phyloP scores from a whole-genome alignment of 1,140 invertebrate species.

The Forficula auricularia region DNA sequence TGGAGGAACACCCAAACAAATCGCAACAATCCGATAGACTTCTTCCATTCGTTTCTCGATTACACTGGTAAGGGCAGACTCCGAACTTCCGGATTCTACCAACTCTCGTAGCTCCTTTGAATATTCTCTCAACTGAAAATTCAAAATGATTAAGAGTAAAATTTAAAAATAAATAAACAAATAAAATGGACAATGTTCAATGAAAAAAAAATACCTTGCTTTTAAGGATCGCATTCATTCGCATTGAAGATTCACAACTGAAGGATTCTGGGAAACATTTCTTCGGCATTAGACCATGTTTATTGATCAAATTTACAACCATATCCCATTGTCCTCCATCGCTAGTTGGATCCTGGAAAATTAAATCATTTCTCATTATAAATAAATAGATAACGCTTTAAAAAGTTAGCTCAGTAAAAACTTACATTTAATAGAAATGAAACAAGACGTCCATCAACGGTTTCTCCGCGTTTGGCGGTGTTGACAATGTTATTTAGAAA shows the following conservation, averaged over 20 bases:
- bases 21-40: slow-evolving; percentile 66
- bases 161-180: slow-evolving; percentile 6
- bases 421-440: slow-evolving; percentile 52
- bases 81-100: slow-evolving; percentile 33
- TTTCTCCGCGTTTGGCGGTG: slow-evolving; percentile 51
- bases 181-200: neutral
- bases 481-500: slow-evolving; percentile 67
- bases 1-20: slow-evolving; percentile 66
- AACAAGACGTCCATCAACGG: slow-evolving; percentile 56
- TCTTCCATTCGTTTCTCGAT: slow-evolving; percentile 50
- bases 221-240: slow-evolving; percentile 58
- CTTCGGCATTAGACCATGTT: slow-evolving; percentile 77
- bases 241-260: slow-evolving; percentile 49
- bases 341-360: slow-evolving; percentile 48
- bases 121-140: slow-evolving; percentile 56
- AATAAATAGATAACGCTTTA: neutral
- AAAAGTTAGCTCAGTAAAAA: slow-evolving; percentile 2
- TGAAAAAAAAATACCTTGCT: slow-evolving; percentile 47
- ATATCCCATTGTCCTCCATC: slow-evolving; percentile 90
- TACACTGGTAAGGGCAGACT: slow-evolving; percentile 35
- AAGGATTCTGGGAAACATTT: slow-evolving; percentile 67
- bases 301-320: slow-evolving; percentile 69
- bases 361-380: slow-evolving; percentile 14
- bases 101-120: slow-evolving; percentile 47
- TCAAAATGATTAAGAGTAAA: slow-evolving; percentile 6